Evolutionary conservation across 2,797 vertebrate genomes (phyloP).

Genomic region (Coendou prehensilis): DNA sequence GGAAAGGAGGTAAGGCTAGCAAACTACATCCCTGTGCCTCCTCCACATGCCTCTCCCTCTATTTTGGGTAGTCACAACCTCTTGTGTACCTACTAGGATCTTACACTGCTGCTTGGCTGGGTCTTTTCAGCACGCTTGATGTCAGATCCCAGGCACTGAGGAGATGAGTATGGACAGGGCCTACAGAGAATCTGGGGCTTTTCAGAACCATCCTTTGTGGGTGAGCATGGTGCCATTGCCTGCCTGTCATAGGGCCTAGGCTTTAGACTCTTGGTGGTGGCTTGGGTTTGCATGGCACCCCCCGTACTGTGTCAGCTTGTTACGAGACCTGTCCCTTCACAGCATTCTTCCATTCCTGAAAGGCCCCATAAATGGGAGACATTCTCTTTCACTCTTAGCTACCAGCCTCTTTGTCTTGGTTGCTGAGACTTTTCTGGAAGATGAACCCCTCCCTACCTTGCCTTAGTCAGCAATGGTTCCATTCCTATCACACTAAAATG

Average conservation of each 20-base stretch:
- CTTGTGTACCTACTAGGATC: not conserved
- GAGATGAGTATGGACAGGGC: not conserved
- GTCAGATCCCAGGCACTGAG: not conserved
- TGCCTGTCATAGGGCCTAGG: not conserved
- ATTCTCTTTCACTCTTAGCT: not conserved
- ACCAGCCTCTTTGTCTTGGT: not conserved
- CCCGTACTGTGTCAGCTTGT: not conserved
- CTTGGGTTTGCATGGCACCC: not conserved
- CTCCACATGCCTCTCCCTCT: not conserved
- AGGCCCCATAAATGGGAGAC: not conserved
- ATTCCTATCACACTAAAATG: constrained; percentile 14
- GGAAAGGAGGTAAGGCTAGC: constrained; percentile 95
- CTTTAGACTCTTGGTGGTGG: not conserved
- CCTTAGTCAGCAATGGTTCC: not conserved
- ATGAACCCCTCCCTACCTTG: not conserved
- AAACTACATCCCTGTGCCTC: not conserved
- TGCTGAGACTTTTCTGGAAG: constrained; percentile 47
- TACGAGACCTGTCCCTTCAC: not conserved
- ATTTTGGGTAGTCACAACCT: not conserved
- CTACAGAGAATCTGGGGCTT: not conserved
- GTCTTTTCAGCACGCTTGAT: constrained; percentile 10
- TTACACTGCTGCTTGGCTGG: not conserved
- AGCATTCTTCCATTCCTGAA: not conserved
- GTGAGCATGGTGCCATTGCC: not conserved
- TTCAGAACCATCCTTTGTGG: not conserved